Percentiles rank a stretch among this genome's conserved stretches.
phyloP scores from a whole-genome alignment of 2,113 vertebrate species.

The Campylomormyrus tamandua region DNA sequence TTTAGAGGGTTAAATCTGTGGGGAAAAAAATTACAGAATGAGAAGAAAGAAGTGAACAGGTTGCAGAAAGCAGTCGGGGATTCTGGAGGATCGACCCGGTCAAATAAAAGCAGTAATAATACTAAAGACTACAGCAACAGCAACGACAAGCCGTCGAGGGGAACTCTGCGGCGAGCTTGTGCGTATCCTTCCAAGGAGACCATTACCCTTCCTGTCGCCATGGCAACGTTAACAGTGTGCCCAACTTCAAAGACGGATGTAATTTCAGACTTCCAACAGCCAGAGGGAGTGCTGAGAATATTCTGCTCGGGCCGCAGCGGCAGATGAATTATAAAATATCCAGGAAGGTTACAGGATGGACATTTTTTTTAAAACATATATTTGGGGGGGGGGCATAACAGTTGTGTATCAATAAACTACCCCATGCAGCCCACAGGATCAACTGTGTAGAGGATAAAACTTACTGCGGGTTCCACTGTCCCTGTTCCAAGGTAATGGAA shows the following conservation, averaged over 20 bases:
- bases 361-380: slow-evolving; percentile 31
- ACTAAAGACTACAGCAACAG: slow-evolving; percentile 36
- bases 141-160: slow-evolving; percentile 55
- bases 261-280: slow-evolving; percentile 92
- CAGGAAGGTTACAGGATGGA: slow-evolving; percentile 59
- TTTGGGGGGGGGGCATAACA: neutral
- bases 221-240: slow-evolving; percentile 78
- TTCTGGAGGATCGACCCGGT: neutral
- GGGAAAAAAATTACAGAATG: neutral
- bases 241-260: slow-evolving; percentile 92
- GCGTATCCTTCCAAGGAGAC: slow-evolving; percentile 57
- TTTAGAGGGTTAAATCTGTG: neutral
- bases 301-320: slow-evolving; percentile 55
- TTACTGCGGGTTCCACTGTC: neutral
- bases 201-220: slow-evolving; percentile 74
- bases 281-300: slow-evolving; percentile 85
- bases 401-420: neutral
- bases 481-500: neutral
- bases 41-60: neutral
- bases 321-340: slow-evolving; percentile 75
- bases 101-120: neutral
- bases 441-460: neutral
- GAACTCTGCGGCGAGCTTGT: slow-evolving; percentile 54
- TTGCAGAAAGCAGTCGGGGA: neutral
- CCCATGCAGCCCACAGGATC: neutral